Percentiles rank a stretch among this genome's conserved stretches.
These are phyloP conservation scores for Montipora sp. DNA, from an alignment of 64 coral and sea anemone species.

Conservation along the genomic window DNA sequence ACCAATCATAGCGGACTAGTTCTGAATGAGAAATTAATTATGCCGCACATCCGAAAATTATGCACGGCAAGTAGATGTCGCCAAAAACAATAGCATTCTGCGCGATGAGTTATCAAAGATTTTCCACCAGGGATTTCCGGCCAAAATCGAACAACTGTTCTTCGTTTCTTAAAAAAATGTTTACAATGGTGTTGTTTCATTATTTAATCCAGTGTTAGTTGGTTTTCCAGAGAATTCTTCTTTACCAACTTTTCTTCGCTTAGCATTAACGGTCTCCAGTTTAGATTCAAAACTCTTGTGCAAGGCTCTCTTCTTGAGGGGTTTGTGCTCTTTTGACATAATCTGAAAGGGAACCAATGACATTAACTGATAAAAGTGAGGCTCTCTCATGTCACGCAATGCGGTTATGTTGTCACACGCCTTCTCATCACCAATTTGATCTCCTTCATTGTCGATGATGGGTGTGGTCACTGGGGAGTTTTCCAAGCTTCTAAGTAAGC, in stretches of 20 bases:
- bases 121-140: too few species aligned
- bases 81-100: too few species aligned
- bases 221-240: constrained; percentile 16
- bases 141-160: not conserved
- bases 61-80: too few species aligned
- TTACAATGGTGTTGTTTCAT: not conserved
- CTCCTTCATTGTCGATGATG: not conserved
- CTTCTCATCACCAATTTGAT: not conserved
- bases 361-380: constrained; percentile 57
- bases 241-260: constrained; percentile 81
- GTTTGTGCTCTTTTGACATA: constrained; percentile 46
- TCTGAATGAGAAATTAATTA: too few species aligned
- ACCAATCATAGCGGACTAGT: too few species aligned
- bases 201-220: not conserved
- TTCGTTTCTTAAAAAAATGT: not conserved
- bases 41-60: too few species aligned
- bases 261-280: constrained; percentile 74
- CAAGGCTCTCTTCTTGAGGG: constrained; percentile 77
- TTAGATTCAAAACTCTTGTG: constrained; percentile 88
- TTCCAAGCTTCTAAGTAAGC: constrained; percentile 33
- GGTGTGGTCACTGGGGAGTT: constrained; percentile 1
- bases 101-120: too few species aligned
- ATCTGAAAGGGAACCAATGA: constrained; percentile 68
- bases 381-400: constrained; percentile 2
- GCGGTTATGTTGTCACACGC: not conserved